Conservation (phyloP, 2,888 invertebrate genomes). For the Acholoe squamosa region DNA sequence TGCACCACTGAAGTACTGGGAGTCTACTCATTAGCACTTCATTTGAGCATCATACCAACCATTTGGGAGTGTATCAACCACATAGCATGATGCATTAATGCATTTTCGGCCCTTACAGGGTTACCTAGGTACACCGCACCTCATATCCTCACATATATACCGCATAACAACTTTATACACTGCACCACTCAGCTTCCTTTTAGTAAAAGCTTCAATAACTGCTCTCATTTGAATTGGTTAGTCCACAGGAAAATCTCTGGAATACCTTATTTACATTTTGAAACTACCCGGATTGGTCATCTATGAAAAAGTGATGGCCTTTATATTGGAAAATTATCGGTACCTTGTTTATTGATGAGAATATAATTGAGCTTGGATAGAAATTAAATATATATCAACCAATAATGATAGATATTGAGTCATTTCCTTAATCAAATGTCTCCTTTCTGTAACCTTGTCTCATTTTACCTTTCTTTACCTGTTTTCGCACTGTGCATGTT, state of each 20-base stretch:
- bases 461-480: too few species aligned
- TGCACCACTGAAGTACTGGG: too few species aligned
- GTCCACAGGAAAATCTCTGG: neutral
- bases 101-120: neutral
- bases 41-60: too few species aligned
- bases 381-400: neutral
- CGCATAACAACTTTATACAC: neutral
- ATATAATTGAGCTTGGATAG: neutral
- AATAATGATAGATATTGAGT: neutral
- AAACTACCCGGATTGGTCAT: too few species aligned
- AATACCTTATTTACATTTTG: too few species aligned
- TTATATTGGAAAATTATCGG: neutral
- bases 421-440: neutral
- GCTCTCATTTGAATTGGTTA: neutral
- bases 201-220: neutral
- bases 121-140: neutral
- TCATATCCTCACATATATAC: neutral
- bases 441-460: neutral
- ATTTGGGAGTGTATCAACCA: too few species aligned
- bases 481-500: too few species aligned
- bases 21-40: too few species aligned
- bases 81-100: too few species aligned
- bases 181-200: neutral
- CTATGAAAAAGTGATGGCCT: too few species aligned
- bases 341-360: neutral